Conservation (phyloP, 2,888 invertebrate genomes). For the Lissonota sp. region DNA sequence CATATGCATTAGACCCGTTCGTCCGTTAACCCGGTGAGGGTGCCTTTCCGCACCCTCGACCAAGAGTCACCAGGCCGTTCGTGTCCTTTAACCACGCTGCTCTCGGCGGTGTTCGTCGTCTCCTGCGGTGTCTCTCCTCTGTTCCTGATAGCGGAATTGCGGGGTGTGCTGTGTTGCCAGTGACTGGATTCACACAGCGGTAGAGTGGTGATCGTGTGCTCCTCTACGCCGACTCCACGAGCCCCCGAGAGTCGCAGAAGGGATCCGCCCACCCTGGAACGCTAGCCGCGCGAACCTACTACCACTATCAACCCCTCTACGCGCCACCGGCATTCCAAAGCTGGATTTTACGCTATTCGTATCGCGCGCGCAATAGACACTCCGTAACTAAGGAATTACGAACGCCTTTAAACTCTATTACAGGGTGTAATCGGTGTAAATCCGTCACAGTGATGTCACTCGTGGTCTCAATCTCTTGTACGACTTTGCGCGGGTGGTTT, state of each 20-base stretch:
- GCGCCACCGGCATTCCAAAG: slow-evolving; percentile 64
- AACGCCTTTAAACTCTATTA: slow-evolving; percentile 17
- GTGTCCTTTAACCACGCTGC: background rate
- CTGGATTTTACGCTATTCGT: slow-evolving; percentile 61
- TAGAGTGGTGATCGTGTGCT: slow-evolving; percentile 18
- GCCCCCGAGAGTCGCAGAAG: slow-evolving; percentile 60
- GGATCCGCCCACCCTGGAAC: slow-evolving; percentile 69
- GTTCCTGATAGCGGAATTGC: slow-evolving; percentile 44
- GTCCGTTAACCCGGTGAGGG: slow-evolving; percentile 1
- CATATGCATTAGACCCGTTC: background rate
- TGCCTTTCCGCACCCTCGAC: slow-evolving; percentile 6
- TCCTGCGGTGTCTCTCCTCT: slow-evolving; percentile 34
- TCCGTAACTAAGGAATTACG: background rate
- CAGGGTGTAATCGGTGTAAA: slow-evolving; percentile 25
- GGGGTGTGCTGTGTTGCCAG: slow-evolving; percentile 11
- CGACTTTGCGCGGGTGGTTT: background rate
- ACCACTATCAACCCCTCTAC: slow-evolving; percentile 56
- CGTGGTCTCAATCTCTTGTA: background rate
- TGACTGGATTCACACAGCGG: background rate
- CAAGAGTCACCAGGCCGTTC: slow-evolving; percentile 11
- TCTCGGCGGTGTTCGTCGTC: slow-evolving; percentile 38
- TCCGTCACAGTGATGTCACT: slow-evolving; percentile 1
- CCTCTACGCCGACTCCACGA: slow-evolving; percentile 62
- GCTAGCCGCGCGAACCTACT: slow-evolving; percentile 58
- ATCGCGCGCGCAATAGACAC: slow-evolving; percentile 46